phyloP scores from a whole-genome alignment of 2,113 vertebrate species.

The Carassius carassius region DNA sequence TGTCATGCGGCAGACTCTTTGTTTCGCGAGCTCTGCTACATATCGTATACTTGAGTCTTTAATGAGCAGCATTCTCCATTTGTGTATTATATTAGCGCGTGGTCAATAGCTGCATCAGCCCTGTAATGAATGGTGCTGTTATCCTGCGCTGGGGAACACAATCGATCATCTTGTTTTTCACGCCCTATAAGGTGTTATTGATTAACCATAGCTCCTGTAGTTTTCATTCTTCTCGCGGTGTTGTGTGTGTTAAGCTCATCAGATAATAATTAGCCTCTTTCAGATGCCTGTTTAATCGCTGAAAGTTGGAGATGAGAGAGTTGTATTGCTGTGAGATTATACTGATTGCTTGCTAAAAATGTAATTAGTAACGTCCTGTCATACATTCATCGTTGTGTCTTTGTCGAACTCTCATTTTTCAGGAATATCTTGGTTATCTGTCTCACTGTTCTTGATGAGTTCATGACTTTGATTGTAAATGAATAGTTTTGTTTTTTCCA shows the following conservation, averaged over 20 bases:
- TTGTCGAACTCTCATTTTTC: neutral
- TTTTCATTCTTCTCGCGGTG: neutral
- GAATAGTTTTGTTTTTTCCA: neutral
- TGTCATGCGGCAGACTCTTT: neutral
- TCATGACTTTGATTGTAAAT: neutral
- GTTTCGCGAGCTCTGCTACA: slow-evolving; percentile 1
- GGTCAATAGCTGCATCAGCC: slow-evolving; percentile 39
- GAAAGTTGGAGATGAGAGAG: neutral
- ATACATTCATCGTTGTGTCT: neutral
- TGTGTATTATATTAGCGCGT: slow-evolving; percentile 39
- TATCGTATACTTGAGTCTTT: slow-evolving; percentile 7
- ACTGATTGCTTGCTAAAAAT: neutral
- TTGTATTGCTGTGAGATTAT: neutral
- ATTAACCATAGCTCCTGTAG: neutral
- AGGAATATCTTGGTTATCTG: neutral
- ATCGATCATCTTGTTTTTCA: slow-evolving; percentile 45
- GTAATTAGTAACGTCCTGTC: neutral
- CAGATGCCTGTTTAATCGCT: neutral
- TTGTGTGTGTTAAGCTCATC: neutral
- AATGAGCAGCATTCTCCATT: slow-evolving; percentile 38
- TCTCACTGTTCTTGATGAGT: neutral
- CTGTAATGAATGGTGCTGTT: slow-evolving; percentile 29
- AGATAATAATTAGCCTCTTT: neutral
- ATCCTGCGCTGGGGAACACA: slow-evolving; percentile 26
- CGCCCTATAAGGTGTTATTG: slow-evolving; percentile 11